Evolutionary conservation across 2,113 vertebrate species (phyloP).

Genomic region (Plectropomus leopardus): DNA sequence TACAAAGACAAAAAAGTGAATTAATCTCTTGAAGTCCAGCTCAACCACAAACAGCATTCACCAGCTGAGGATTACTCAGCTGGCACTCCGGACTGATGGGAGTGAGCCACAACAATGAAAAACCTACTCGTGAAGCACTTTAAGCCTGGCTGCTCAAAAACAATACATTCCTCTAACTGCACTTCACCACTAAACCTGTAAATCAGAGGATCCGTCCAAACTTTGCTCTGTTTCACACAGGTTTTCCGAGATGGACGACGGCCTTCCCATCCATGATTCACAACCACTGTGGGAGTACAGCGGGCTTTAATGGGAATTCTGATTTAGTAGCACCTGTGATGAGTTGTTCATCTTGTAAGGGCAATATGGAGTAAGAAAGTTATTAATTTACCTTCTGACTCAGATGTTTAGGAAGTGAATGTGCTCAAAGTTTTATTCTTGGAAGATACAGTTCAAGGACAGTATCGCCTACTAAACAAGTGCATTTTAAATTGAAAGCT

Average conservation of each 20-base stretch:
- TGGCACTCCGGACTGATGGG: constrained; percentile 43
- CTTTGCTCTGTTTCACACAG: constrained; percentile 17
- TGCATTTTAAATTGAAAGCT: background rate
- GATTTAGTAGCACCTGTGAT: constrained; percentile 40
- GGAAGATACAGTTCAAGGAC: background rate
- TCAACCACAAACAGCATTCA: constrained; percentile 39
- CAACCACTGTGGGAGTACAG: constrained; percentile 53
- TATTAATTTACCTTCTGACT: constrained; percentile 10
- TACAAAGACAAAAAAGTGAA: constrained; percentile 13
- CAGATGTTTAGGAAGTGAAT: background rate
- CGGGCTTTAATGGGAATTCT: constrained; percentile 25
- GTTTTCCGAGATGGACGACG: constrained; percentile 36
- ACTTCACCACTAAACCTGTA: constrained; percentile 53
- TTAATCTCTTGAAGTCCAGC: constrained; percentile 8
- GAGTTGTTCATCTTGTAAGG: constrained; percentile 27
- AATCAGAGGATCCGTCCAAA: constrained; percentile 63
- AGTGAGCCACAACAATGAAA: constrained; percentile 53
- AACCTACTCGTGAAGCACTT: constrained; percentile 46
- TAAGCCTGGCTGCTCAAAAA: constrained; percentile 82
- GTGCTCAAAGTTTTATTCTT: constrained; percentile 1
- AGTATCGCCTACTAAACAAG: background rate
- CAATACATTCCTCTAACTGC: constrained; percentile 77
- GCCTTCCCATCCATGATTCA: constrained; percentile 58
- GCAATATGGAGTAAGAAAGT: constrained; percentile 2
- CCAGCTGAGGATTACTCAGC: constrained; percentile 39